Conservation (phyloP, 2,113 vertebrate genomes). For the Corythornis cristatus region DNA sequence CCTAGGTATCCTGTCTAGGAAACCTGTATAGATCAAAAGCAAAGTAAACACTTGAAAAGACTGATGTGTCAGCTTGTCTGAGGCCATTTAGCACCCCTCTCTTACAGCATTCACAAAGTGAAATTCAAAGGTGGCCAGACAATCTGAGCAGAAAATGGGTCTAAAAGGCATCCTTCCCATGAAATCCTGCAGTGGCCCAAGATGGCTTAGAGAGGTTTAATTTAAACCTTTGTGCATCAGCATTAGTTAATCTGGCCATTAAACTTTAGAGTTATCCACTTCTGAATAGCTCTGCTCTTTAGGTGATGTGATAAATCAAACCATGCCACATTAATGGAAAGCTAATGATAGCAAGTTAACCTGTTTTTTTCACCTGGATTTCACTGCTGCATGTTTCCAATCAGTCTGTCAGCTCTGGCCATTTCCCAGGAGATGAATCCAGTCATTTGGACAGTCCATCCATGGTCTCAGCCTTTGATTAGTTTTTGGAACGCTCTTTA, state of each 20-base stretch:
- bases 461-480: not conserved
- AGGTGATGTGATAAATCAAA: constrained; percentile 53
- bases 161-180: not conserved
- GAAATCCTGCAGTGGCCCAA: not conserved
- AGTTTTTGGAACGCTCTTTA: not conserved
- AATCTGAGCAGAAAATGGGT: not conserved
- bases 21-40: not conserved
- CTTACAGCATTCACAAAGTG: not conserved
- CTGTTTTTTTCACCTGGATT: not conserved
- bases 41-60: not conserved
- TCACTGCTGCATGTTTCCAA: not conserved
- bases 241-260: constrained; percentile 52
- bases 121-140: not conserved
- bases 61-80: not conserved
- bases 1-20: not conserved
- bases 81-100: not conserved
- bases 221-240: constrained; percentile 37
- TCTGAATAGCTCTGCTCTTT: constrained; percentile 54
- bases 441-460: not conserved
- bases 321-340: constrained; percentile 20
- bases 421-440: not conserved
- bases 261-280: constrained; percentile 41
- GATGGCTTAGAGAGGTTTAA: constrained; percentile 18
- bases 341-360: constrained; percentile 46
- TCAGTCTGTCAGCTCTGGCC: not conserved